Conservation (phyloP, 2,797 vertebrate species). For the Alfaro cultratus region DNA sequence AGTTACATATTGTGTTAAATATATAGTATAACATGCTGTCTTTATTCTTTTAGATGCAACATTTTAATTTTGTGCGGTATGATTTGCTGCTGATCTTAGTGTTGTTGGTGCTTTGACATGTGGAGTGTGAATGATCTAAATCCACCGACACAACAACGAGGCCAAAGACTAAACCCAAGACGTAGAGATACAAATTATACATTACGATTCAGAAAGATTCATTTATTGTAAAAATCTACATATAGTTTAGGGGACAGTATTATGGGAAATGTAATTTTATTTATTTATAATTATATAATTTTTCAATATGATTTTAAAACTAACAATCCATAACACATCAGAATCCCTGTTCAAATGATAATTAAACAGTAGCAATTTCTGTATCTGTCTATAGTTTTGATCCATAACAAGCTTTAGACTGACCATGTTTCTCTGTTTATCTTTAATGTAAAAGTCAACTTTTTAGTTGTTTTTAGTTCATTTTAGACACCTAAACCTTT, state of each 20-base stretch:
- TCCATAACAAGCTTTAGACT: background rate
- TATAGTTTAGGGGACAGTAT: background rate
- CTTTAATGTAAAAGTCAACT: background rate
- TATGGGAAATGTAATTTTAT: background rate
- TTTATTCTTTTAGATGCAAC: conserved; percentile 30
- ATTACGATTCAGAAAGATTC: background rate
- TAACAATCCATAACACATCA: background rate
- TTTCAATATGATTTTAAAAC: background rate
- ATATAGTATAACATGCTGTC: conserved; percentile 34
- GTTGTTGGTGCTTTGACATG: conserved; percentile 32
- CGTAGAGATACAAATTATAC: background rate
- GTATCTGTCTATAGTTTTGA: background rate
- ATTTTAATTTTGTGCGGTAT: conserved; percentile 51
- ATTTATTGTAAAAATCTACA: background rate
- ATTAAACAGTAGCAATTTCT: background rate
- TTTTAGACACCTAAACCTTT: background rate
- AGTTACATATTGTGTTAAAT: conserved; percentile 42
- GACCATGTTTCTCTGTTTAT: background rate
- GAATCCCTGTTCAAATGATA: background rate
- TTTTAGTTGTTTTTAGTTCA: background rate
- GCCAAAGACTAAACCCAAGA: conserved; percentile 17
- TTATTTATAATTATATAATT: too few species aligned
- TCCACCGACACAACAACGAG: conserved; percentile 1
- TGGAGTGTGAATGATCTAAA: conserved; percentile 14
- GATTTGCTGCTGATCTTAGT: conserved; percentile 25